Evolutionary conservation across 2,113 vertebrate species (phyloP).

Genomic region (Meriones unguiculatus): DNA sequence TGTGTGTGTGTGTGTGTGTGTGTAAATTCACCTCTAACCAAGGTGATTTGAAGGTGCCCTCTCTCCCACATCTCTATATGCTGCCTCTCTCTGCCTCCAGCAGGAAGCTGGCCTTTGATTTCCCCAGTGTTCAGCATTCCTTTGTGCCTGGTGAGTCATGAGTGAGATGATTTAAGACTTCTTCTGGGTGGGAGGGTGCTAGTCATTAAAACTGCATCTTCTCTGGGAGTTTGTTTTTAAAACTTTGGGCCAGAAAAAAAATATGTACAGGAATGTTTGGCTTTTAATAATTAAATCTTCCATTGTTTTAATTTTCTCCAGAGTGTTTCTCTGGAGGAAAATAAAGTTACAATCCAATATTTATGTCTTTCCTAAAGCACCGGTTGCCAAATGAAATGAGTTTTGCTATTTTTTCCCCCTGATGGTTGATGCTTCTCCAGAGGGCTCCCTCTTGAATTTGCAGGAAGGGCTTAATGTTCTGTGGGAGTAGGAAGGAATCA

Average conservation of each 20-base stretch:
- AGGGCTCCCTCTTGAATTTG: slow-evolving; percentile 61
- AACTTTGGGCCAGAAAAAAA: slow-evolving; percentile 72
- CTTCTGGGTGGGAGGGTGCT: slow-evolving; percentile 57
- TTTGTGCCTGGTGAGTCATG: slow-evolving; percentile 58
- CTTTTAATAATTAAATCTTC: slow-evolving; percentile 84
- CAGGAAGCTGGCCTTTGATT: slow-evolving; percentile 50
- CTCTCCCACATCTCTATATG: neutral
- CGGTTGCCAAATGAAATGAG: slow-evolving; percentile 72
- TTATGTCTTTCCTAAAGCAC: slow-evolving; percentile 77
- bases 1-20: neutral
- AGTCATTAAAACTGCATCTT: slow-evolving; percentile 82
- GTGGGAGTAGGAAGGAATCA: neutral
- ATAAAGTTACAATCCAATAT: slow-evolving; percentile 79
- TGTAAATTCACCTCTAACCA: neutral
- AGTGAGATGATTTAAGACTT: slow-evolving; percentile 70
- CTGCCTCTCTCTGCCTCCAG: neutral
- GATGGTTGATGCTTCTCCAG: slow-evolving; percentile 66
- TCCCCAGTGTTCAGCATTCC: slow-evolving; percentile 21
- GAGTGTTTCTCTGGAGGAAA: slow-evolving; percentile 78
- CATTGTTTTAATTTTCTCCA: slow-evolving; percentile 84
- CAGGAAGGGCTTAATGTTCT: slow-evolving; percentile 53
- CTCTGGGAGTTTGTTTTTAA: slow-evolving; percentile 77
- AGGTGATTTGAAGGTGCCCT: neutral
- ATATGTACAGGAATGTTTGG: slow-evolving; percentile 76
- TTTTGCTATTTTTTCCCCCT: slow-evolving; percentile 61